phyloP scores from a whole-genome alignment of 2,797 vertebrate genomes.

The Eupleurogrammus muticus region DNA sequence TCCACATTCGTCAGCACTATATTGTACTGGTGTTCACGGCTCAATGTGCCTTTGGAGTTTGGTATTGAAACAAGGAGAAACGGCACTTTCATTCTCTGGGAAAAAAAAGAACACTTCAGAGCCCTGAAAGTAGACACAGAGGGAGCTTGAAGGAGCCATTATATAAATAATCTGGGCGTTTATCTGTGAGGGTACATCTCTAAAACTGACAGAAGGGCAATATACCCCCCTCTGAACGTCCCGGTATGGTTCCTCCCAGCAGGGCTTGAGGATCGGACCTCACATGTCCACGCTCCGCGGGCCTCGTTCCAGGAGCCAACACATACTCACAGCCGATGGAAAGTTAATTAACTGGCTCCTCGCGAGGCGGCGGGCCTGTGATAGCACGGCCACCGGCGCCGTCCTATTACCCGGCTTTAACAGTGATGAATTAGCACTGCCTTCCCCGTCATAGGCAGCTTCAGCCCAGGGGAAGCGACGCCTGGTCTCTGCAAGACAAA shows the following conservation, averaged over 20 bases:
- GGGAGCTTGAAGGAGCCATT: constrained; percentile 24
- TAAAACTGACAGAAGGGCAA: constrained; percentile 21
- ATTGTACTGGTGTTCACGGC: background rate
- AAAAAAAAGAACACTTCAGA: constrained; percentile 18
- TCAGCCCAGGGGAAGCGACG: constrained; percentile 28
- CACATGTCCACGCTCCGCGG: constrained; percentile 31
- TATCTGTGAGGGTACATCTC: constrained; percentile 16
- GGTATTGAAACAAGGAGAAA: constrained; percentile 14
- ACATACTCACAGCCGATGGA: constrained; percentile 55
- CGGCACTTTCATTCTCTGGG: background rate
- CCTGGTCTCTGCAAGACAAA: constrained; percentile 1
- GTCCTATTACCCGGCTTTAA: constrained; percentile 67
- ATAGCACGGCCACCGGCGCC: constrained; percentile 54
- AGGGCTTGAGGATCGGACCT: constrained; percentile 7
- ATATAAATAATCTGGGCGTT: constrained; percentile 42
- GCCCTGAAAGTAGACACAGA: background rate
- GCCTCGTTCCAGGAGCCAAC: constrained; percentile 46
- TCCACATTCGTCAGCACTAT: background rate
- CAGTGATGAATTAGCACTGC: constrained; percentile 80
- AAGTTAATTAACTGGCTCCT: constrained; percentile 81
- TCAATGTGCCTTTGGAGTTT: constrained; percentile 8
- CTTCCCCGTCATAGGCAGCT: constrained; percentile 28
- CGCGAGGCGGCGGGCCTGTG: constrained; percentile 57
- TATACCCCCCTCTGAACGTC: constrained; percentile 41
- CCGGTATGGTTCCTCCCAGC: constrained; percentile 22